Percentiles rank a stretch among this genome's conserved stretches.
These are phyloP conservation scores for Gortyna flavago DNA, from an alignment of 2,888 invertebrate species.

Conservation along the genomic window DNA sequence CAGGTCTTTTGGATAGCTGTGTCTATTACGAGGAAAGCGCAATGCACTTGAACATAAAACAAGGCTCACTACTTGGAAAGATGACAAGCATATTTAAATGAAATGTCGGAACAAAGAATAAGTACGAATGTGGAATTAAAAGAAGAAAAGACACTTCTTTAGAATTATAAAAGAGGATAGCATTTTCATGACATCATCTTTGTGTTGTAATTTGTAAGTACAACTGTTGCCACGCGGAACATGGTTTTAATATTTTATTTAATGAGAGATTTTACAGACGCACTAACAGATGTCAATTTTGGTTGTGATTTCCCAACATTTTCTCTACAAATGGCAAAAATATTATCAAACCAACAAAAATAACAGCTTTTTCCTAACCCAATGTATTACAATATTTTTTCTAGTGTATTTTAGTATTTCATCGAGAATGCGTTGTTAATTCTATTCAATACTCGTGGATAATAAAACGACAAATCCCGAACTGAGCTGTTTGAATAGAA, in stretches of 20 bases:
- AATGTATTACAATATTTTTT: not conserved
- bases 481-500: conserved; percentile 47
- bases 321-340: not conserved
- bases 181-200: not conserved
- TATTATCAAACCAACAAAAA: not conserved
- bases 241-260: not conserved
- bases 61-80: conserved; percentile 27
- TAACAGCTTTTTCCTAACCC: not conserved
- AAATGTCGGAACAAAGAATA: conserved; percentile 13
- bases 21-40: conserved; percentile 34
- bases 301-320: not conserved
- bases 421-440: not conserved
- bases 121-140: not conserved
- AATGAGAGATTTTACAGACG: not conserved
- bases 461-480: conserved; percentile 3
- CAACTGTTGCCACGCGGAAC: not conserved
- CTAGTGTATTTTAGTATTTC: not conserved
- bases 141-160: conserved; percentile 12
- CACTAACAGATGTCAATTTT: not conserved
- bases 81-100: conserved; percentile 45
- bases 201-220: not conserved
- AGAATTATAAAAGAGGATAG: not conserved
- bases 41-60: conserved; percentile 41
- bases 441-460: conserved; percentile 10
- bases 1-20: conserved; percentile 28